phyloP scores from a whole-genome alignment of 2,888 invertebrate genomes.

The Tolmerus cingulatus region DNA sequence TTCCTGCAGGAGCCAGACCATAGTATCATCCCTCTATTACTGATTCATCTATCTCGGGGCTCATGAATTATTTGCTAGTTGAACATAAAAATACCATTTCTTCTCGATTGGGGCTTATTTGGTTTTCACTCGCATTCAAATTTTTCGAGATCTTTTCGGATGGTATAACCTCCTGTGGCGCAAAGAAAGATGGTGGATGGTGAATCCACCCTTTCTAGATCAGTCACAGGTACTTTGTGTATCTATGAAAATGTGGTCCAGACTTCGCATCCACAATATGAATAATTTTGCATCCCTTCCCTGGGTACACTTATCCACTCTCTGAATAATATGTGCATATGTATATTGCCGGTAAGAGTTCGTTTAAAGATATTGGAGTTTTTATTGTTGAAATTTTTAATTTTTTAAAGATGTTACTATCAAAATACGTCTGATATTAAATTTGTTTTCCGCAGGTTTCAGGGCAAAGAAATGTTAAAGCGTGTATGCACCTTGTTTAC shows the following conservation, averaged over 20 bases:
- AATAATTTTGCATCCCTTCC: background rate
- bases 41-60: slow-evolving; percentile 17
- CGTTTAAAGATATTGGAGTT: background rate
- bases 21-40: slow-evolving; percentile 1
- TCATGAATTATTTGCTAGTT: slow-evolving; percentile 34
- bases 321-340: background rate
- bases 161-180: background rate
- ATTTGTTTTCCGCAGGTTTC: background rate
- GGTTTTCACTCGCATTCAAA: slow-evolving; percentile 31
- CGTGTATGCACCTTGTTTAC: too few relatives aligned
- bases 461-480: too few relatives aligned
- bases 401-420: background rate
- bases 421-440: background rate
- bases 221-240: background rate
- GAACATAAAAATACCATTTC: slow-evolving; percentile 31
- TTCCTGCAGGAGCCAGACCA: background rate
- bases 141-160: background rate
- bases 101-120: slow-evolving; percentile 28
- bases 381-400: background rate
- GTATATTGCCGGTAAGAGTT: background rate
- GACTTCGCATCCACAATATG: background rate
- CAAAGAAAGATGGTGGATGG: background rate
- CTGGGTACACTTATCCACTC: background rate
- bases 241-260: background rate
- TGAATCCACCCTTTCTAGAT: background rate